phyloP scores from a whole-genome alignment of 2,113 vertebrate species.

The Perca schrenkii region DNA sequence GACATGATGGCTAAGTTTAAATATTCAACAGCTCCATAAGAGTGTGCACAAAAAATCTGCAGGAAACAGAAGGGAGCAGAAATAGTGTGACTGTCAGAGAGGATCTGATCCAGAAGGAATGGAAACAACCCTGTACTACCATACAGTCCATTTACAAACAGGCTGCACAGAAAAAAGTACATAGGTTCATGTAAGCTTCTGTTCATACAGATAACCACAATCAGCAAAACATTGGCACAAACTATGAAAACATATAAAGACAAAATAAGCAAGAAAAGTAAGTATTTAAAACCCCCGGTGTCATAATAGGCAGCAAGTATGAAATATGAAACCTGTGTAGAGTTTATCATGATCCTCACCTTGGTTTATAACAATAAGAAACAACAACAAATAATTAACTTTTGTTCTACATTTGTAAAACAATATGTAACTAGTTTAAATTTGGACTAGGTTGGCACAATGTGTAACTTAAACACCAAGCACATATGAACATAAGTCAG shows the following conservation, averaged over 20 bases:
- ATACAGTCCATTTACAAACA: slow-evolving; percentile 31
- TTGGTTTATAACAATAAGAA: not conserved
- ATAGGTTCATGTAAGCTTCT: slow-evolving; percentile 41
- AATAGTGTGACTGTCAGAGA: slow-evolving; percentile 23
- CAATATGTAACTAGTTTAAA: not conserved
- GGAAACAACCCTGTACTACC: slow-evolving; percentile 35
- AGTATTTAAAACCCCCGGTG: not conserved
- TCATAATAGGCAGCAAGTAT: not conserved
- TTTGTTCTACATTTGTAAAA: not conserved
- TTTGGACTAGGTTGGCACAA: not conserved
- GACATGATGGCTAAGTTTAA: not conserved
- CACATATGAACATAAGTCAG: not conserved
- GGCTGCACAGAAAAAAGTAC: slow-evolving; percentile 25
- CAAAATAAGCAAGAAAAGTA: not conserved
- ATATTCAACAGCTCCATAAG: not conserved
- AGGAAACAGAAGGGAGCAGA: not conserved
- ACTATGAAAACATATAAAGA: not conserved
- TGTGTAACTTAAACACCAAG: not conserved
- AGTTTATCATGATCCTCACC: not conserved
- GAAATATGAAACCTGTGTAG: not conserved
- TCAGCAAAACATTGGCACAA: not conserved
- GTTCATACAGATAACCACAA: slow-evolving; percentile 20
- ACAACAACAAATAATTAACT: not conserved
- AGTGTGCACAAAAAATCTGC: not conserved
- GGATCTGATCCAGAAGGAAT: not conserved